phyloP scores from a whole-genome alignment of 1,140 invertebrate genomes.

The Augochlora pura region DNA sequence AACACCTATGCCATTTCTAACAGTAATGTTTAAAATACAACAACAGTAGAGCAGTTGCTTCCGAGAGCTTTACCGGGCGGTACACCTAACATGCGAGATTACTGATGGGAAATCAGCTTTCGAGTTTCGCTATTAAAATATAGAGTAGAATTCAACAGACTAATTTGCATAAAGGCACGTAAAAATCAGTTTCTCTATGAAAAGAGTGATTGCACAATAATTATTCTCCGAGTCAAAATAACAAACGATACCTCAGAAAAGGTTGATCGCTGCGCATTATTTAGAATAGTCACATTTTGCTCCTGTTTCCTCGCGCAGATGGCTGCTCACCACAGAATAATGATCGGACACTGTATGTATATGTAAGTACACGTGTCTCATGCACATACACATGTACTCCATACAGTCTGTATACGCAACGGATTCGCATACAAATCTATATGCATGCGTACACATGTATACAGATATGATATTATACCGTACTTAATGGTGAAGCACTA shows the following conservation, averaged over 20 bases:
- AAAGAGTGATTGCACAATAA: conserved; percentile 64
- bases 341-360: conserved; percentile 59
- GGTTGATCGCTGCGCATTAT: conserved; percentile 53
- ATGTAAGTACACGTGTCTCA: conserved; percentile 49
- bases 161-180: conserved; percentile 63
- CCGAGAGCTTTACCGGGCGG: conserved; percentile 19
- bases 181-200: conserved; percentile 63
- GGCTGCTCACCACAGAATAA: conserved; percentile 61
- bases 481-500: conserved; percentile 64
- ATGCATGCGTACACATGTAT: conserved; percentile 61
- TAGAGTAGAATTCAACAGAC: conserved; percentile 59
- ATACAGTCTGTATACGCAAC: conserved; percentile 45
- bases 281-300: conserved; percentile 38
- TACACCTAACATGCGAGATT: conserved; percentile 34
- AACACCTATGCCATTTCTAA: conserved; percentile 51
- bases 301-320: conserved; percentile 3
- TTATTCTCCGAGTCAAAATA: conserved; percentile 28
- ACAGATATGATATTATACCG: conserved; percentile 65
- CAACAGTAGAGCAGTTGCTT: conserved; percentile 39
- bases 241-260: conserved; percentile 45
- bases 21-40: conserved; percentile 60
- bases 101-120: conserved; percentile 42
- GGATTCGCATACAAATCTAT: conserved; percentile 46
- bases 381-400: conserved; percentile 51
- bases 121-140: conserved; percentile 58